phyloP scores from a whole-genome alignment of 2,113 vertebrate genomes.

The Orthonyx spaldingii region DNA sequence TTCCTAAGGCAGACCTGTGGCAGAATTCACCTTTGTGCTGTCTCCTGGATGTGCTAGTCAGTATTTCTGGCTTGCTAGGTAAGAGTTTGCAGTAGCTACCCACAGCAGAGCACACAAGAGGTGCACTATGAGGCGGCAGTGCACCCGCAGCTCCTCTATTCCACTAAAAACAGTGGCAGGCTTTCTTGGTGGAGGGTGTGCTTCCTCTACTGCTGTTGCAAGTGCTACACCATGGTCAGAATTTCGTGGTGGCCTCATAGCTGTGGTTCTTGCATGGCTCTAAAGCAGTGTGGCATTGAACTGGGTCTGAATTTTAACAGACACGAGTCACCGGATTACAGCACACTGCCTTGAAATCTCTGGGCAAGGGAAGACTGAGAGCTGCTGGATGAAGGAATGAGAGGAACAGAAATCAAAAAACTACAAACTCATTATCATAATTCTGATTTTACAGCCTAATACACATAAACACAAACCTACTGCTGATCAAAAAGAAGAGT shows the following conservation, averaged over 20 bases:
- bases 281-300: neutral
- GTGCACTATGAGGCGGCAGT: neutral
- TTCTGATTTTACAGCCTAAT: neutral
- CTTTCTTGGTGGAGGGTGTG: neutral
- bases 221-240: accelerated
- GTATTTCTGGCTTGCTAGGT: neutral
- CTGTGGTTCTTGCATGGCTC: neutral
- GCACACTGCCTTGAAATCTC: neutral
- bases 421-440: neutral
- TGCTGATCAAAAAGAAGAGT: neutral
- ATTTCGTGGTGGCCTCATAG: neutral
- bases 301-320: neutral
- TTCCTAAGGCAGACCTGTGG: neutral
- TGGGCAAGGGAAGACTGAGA: neutral
- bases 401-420: neutral
- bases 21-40: neutral
- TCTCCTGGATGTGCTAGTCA: neutral
- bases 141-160: neutral
- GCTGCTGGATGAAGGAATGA: neutral
- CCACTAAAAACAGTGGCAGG: neutral
- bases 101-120: neutral
- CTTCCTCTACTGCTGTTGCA: neutral
- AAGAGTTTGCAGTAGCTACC: neutral
- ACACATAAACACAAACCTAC: neutral
- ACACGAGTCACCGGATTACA: neutral